Evolutionary conservation across 2,797 vertebrate genomes (phyloP).

Genomic region (Semaprochilodus insignis): DNA sequence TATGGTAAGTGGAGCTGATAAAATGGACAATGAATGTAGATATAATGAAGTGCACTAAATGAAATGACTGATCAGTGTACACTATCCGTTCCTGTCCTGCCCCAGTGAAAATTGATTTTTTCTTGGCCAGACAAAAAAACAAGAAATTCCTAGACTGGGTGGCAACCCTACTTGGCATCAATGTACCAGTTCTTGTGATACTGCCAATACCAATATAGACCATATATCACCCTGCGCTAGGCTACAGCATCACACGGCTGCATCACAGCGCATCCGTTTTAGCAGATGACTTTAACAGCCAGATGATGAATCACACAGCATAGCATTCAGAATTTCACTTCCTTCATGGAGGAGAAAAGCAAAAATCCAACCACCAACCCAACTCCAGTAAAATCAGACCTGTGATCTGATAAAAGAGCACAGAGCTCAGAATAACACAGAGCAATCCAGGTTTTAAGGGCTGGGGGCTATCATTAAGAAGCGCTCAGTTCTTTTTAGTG

Average conservation of each 20-base stretch:
- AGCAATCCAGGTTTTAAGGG: not conserved
- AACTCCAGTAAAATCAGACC: not conserved
- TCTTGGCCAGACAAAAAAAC: no score
- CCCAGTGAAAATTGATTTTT: no score
- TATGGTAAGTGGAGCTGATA: no score
- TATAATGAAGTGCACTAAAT: no score
- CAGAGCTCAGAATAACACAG: not conserved
- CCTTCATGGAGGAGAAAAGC: not conserved
- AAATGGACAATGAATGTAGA: no score
- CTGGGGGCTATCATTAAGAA: not conserved
- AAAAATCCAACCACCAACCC: not conserved
- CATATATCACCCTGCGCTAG: not conserved
- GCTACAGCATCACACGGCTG: not conserved
- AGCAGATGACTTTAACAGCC: not conserved
- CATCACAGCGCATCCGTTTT: conserved; percentile 20
- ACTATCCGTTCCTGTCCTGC: no score
- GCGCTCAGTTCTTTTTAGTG: not conserved
- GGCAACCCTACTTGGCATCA: no score
- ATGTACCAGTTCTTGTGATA: not conserved
- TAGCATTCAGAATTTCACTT: not conserved
- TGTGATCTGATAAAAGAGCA: not conserved
- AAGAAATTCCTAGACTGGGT: no score
- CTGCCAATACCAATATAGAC: not conserved
- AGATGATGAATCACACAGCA: conserved; percentile 22
- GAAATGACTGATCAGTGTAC: no score